Percentiles rank a stretch among this genome's conserved stretches.
Conservation (phyloP, 2,113 vertebrate genomes). For the Onychorhynchus coronatus region DNA sequence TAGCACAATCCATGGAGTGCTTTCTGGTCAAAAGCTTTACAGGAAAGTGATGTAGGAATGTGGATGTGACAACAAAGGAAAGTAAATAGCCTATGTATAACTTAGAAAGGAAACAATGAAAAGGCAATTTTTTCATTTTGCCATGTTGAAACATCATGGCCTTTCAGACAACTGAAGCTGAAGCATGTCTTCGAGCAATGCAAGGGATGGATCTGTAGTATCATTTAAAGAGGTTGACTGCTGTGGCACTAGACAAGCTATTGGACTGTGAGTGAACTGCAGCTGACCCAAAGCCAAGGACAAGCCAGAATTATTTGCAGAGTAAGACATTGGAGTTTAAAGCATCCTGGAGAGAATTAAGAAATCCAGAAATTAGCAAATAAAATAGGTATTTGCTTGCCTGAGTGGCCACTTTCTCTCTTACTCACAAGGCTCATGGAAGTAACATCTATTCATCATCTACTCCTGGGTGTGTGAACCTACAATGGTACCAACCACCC, state of each 20-base stretch:
- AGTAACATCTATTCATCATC: background rate
- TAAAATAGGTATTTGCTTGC: background rate
- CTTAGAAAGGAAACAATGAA: background rate
- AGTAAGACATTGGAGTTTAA: background rate
- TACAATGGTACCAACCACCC: background rate
- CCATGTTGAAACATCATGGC: background rate
- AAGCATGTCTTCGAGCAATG: background rate
- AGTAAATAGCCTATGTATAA: background rate
- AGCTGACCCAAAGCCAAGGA: background rate
- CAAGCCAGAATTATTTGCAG: background rate
- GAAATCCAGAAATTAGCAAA: background rate
- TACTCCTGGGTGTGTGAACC: background rate
- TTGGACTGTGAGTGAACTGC: background rate
- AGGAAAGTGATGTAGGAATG: background rate
- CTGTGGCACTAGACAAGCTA: background rate
- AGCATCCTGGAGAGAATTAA: background rate
- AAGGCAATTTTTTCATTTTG: background rate
- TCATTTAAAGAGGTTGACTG: background rate
- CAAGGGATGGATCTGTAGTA: background rate
- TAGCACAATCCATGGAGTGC: background rate
- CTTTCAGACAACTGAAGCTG: background rate
- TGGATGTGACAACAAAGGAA: background rate
- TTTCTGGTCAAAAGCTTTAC: background rate
- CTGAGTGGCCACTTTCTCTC: background rate
- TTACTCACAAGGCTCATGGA: background rate